Conservation (phyloP, 2,888 invertebrate genomes). For the Leucophora obtusa region DNA sequence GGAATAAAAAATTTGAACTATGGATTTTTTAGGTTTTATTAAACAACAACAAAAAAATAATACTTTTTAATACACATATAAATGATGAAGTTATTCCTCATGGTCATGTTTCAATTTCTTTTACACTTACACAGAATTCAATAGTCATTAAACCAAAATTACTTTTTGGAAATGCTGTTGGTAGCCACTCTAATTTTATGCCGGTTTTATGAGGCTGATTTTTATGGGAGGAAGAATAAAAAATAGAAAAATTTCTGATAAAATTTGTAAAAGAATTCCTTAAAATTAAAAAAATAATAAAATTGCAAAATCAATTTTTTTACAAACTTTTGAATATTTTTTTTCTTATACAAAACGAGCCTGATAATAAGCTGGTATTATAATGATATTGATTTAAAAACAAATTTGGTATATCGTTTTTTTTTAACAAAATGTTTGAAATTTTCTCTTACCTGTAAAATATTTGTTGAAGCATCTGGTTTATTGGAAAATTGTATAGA, state of each 20-base stretch:
- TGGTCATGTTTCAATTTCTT: conserved; percentile 1
- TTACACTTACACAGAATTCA: conserved; percentile 79
- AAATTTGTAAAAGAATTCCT: neutral
- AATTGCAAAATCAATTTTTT: too few species aligned
- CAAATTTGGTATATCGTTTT: too few species aligned
- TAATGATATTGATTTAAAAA: too few species aligned
- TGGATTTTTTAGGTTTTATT: conserved; percentile 24
- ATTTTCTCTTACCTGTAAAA: conserved; percentile 26
- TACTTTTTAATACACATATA: conserved; percentile 26
- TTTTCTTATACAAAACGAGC: too few species aligned
- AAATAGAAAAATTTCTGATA: neutral
- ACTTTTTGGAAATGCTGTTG: conserved; percentile 84
- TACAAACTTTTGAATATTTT: too few species aligned
- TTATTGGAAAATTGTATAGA: conserved; percentile 48
- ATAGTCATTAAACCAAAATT: conserved; percentile 86
- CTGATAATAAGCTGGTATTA: too few species aligned
- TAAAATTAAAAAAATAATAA: neutral
- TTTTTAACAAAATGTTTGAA: neutral
- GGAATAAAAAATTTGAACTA: neutral
- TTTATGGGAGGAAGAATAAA: conserved; percentile 52
- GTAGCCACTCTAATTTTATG: conserved; percentile 88
- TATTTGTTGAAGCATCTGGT: conserved; percentile 12
- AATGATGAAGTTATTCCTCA: neutral
- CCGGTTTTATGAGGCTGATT: conserved; percentile 81
- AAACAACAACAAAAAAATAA: conserved; percentile 38